phyloP scores from a whole-genome alignment of 1,140 invertebrate species.

The Solenopsis invicta region DNA sequence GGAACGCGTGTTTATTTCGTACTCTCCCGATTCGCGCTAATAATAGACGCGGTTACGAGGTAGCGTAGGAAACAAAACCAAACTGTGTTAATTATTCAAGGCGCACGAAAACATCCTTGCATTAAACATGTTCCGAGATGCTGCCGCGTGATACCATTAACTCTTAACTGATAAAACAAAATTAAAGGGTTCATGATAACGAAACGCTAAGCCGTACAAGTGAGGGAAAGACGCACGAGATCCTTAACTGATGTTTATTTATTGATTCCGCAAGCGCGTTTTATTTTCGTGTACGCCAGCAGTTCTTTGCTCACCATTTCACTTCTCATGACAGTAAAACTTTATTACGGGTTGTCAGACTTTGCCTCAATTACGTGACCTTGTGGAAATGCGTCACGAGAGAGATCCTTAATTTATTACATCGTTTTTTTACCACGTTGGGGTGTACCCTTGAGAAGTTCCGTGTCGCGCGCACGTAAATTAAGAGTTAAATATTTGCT shows the following conservation, averaged over 20 bases:
- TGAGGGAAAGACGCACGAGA: conserved; percentile 19
- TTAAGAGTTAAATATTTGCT: conserved; percentile 29
- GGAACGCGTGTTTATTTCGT: conserved; percentile 49
- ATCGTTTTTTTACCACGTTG: not conserved
- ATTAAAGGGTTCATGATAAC: conserved; percentile 52
- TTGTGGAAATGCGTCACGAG: not conserved
- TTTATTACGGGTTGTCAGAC: not conserved
- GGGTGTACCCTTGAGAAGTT: not conserved
- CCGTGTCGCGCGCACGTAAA: conserved; percentile 23
- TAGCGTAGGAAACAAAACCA: conserved; percentile 58
- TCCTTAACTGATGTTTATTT: conserved; percentile 55
- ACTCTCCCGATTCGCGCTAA: conserved; percentile 43
- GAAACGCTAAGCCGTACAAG: conserved; percentile 8
- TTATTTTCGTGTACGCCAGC: not conserved
- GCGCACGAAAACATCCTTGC: conserved; percentile 57
- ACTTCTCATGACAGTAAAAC: not conserved
- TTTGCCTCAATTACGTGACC: not conserved
- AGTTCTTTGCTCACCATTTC: not conserved
- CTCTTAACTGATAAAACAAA: conserved; percentile 55
- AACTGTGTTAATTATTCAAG: conserved; percentile 64
- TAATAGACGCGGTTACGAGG: conserved; percentile 57
- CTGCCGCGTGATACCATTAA: conserved; percentile 52
- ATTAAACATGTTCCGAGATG: conserved; percentile 59
- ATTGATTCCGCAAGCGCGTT: not conserved
- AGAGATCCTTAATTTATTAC: conserved; percentile 26